A percentile compares a stretch with the other conserved stretches of the same genome.
These are phyloP conservation scores for Glyphotaelius pellucidus DNA, from an alignment of 2,888 invertebrate genomes.

Conservation along the genomic window DNA sequence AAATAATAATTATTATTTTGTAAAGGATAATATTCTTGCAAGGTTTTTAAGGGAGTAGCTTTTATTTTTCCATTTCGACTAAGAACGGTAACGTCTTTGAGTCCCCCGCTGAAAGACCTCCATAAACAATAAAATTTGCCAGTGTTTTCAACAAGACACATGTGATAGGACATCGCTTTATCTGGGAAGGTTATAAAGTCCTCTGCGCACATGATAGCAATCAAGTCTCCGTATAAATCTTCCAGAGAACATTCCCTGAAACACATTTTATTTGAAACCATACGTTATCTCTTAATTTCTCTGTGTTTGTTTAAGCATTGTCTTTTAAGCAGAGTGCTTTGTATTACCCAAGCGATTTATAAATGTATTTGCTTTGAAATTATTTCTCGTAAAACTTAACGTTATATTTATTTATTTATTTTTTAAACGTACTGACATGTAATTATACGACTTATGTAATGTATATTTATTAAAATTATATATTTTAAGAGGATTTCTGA, in stretches of 20 bases:
- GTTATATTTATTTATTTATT: background rate
- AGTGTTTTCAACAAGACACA: background rate
- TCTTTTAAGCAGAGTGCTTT: background rate
- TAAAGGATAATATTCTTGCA: no score
- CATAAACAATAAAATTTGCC: background rate
- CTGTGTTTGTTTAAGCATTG: background rate
- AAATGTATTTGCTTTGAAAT: background rate
- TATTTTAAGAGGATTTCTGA: no score
- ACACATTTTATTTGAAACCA: background rate
- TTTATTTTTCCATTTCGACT: background rate
- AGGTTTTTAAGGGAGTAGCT: background rate
- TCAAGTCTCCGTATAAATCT: constrained; percentile 30
- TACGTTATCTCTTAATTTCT: background rate
- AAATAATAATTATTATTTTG: no score
- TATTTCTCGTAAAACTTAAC: background rate
- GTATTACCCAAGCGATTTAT: background rate
- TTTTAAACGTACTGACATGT: no score
- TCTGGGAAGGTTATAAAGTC: constrained; percentile 26
- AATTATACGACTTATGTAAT: no score
- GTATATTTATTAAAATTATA: no score
- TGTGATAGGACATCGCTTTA: constrained; percentile 22
- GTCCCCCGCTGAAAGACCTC: background rate
- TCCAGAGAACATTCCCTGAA: background rate
- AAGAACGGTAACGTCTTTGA: background rate
- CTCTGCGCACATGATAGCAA: constrained; percentile 22